These are phyloP conservation scores for Lindbergichthys nudifrons DNA, from an alignment of 2,797 vertebrate genomes.

Conservation along the genomic window DNA sequence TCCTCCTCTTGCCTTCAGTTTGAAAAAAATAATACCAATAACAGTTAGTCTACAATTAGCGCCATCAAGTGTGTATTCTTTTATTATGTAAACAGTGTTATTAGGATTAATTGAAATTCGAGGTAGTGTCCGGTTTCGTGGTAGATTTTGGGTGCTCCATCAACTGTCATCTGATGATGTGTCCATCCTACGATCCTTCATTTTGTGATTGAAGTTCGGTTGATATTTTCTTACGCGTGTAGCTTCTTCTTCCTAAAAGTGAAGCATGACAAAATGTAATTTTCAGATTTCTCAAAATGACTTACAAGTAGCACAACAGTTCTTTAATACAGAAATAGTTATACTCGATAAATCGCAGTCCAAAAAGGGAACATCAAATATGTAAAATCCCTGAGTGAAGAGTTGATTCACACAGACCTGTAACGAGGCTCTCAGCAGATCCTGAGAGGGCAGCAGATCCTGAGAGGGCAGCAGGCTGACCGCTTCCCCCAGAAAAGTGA, in stretches of 20 bases:
- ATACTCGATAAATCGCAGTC: not conserved
- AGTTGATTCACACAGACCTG: conserved; percentile 74
- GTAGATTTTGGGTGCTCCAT: not conserved
- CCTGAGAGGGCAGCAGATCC: conserved; percentile 70
- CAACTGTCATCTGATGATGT: conserved; percentile 18
- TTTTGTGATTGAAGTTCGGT: conserved; percentile 13
- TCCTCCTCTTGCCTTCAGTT: not conserved
- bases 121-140: conserved; percentile 20
- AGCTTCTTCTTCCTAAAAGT: conserved; percentile 68
- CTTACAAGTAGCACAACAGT: not conserved
- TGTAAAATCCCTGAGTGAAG: not conserved
- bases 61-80: not conserved
- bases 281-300: not conserved
- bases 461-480: conserved; percentile 82
- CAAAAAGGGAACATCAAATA: not conserved
- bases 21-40: not conserved
- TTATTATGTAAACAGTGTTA: not conserved
- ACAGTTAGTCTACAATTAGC: not conserved
- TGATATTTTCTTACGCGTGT: conserved; percentile 22
- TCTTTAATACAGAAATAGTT: not conserved
- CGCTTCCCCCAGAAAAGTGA: conserved; percentile 87
- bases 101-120: not conserved
- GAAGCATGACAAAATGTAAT: conserved; percentile 7
- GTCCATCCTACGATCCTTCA: conserved; percentile 3
- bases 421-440: conserved; percentile 77